Percentiles rank a stretch among this genome's conserved stretches.
Conservation (phyloP, 1,140 invertebrate species). For the Drosophila arawakana region DNA sequence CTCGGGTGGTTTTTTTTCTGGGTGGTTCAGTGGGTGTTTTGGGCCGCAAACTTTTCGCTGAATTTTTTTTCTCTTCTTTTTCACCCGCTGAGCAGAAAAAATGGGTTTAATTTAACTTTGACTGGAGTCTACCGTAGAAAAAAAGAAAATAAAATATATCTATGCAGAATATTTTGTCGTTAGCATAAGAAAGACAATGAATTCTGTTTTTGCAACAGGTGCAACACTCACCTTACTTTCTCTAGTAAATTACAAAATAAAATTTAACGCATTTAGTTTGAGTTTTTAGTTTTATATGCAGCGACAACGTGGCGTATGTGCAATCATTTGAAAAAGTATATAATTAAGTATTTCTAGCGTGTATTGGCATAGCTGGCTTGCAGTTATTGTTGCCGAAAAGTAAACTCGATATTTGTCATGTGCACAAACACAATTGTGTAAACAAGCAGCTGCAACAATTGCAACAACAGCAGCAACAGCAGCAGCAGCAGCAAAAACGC, state of each 20-base stretch:
- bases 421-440: slow-evolving; percentile 74
- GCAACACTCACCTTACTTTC: slow-evolving; percentile 7
- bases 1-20: slow-evolving; percentile 12
- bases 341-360: background rate
- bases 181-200: slow-evolving; percentile 45
- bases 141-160: slow-evolving; percentile 3
- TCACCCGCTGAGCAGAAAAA: slow-evolving; percentile 49
- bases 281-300: background rate
- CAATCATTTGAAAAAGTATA: slow-evolving; percentile 7
- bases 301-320: slow-evolving; percentile 25
- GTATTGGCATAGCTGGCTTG: slow-evolving; percentile 27
- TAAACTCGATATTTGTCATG: slow-evolving; percentile 69
- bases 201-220: slow-evolving; percentile 66
- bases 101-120: slow-evolving; percentile 79
- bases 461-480: slow-evolving; percentile 35
- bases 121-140: slow-evolving; percentile 10
- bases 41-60: slow-evolving; percentile 41
- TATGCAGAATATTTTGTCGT: slow-evolving; percentile 23
- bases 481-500: slow-evolving; percentile 35
- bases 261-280: slow-evolving; percentile 19
- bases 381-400: slow-evolving; percentile 52
- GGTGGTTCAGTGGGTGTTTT: slow-evolving; percentile 24
- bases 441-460: slow-evolving; percentile 45
- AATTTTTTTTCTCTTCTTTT: slow-evolving; percentile 19
- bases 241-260: background rate